These are phyloP conservation scores for Meandrusa payeni DNA, from an alignment of 2,888 invertebrate genomes.

Conservation along the genomic window DNA sequence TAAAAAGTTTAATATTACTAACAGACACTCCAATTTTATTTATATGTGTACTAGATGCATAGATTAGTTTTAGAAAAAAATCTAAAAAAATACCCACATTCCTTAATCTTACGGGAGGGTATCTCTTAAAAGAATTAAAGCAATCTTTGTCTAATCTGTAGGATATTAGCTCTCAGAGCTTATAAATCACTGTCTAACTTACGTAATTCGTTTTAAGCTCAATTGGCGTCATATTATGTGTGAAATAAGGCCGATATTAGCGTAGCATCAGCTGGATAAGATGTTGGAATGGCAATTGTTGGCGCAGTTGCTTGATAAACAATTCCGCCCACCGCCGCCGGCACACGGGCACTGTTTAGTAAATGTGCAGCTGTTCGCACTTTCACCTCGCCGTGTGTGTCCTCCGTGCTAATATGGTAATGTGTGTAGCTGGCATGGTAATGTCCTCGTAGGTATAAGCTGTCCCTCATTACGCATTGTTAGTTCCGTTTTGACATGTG, in stretches of 20 bases:
- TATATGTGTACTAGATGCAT: no score
- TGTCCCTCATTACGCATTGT: slow-evolving; percentile 6
- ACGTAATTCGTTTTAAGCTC: slow-evolving; percentile 30
- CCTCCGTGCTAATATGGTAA: slow-evolving; percentile 51
- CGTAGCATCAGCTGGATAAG: slow-evolving; percentile 18
- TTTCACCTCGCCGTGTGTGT: slow-evolving; percentile 63
- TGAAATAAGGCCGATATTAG: slow-evolving; percentile 29
- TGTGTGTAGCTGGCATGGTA: slow-evolving; percentile 41
- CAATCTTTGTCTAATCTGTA: slow-evolving; percentile 42
- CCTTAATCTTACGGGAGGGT: no score
- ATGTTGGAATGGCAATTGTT: slow-evolving; percentile 31
- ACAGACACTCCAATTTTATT: no score
- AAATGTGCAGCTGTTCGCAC: slow-evolving; percentile 55
- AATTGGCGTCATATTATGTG: slow-evolving; percentile 20
- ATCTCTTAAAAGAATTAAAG: no score
- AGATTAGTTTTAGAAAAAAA: no score
- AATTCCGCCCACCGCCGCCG: slow-evolving; percentile 47
- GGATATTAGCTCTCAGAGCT: slow-evolving; percentile 34
- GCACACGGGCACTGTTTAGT: slow-evolving; percentile 37
- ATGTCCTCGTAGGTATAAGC: slow-evolving; percentile 37
- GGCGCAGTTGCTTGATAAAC: slow-evolving; percentile 35
- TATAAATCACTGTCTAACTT: slow-evolving; percentile 37
- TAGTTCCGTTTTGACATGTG: slow-evolving; percentile 1
- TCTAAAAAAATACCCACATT: no score
- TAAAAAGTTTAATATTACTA: no score